phyloP scores from a whole-genome alignment of 2,888 invertebrate species.

The Leptarthrus brevirostris region DNA sequence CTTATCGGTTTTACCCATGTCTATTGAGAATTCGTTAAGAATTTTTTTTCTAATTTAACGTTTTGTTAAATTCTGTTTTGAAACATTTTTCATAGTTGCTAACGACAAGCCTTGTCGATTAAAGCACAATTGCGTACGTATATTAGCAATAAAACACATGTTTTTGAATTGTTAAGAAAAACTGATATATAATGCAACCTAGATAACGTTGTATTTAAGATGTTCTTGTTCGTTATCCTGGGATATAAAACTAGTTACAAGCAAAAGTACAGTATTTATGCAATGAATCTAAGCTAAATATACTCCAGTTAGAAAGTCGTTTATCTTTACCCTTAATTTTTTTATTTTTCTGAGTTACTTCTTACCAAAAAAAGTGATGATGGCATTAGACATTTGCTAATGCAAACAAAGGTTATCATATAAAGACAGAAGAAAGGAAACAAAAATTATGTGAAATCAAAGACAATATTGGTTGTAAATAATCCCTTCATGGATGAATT shows the following conservation, averaged over 20 bases:
- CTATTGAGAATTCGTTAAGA: background rate
- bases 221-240: constrained; percentile 77
- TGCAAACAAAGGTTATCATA: too few relatives aligned
- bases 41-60: constrained; percentile 33
- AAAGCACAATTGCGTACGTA: too few relatives aligned
- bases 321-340: constrained; percentile 42
- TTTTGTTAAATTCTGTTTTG: too few relatives aligned
- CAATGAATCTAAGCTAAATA: constrained; percentile 13
- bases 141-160: too few relatives aligned
- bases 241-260: constrained; percentile 56
- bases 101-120: too few relatives aligned
- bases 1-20: too few relatives aligned
- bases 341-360: constrained; percentile 23
- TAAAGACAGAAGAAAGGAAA: too few relatives aligned
- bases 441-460: too few relatives aligned
- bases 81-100: too few relatives aligned
- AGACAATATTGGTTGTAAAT: too few relatives aligned
- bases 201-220: constrained; percentile 72
- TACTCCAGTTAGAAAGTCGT: too few relatives aligned
- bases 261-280: constrained; percentile 48
- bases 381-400: background rate
- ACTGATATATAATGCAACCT: constrained; percentile 54
- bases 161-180: constrained; percentile 48
- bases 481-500: too few relatives aligned
- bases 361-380: background rate